Evolutionary conservation across 2,797 vertebrate species (phyloP).

Genomic region (Ispidina picta): DNA sequence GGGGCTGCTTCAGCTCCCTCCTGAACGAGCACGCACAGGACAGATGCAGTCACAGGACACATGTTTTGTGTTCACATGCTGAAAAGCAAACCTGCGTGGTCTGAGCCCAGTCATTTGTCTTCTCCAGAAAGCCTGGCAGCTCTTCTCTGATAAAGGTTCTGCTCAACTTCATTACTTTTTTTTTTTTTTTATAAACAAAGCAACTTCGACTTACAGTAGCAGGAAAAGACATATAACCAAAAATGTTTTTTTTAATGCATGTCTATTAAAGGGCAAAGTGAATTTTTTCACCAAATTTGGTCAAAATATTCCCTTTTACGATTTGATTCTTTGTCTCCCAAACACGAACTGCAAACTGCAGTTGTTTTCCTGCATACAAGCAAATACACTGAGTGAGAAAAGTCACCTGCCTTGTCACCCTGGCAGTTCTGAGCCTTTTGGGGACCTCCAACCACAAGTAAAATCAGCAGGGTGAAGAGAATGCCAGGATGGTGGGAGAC

Average conservation of each 20-base stretch:
- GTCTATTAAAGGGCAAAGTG: conserved; percentile 4
- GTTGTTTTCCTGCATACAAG: background rate
- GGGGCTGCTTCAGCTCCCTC: background rate
- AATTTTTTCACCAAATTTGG: conserved; percentile 44
- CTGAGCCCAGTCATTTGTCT: background rate
- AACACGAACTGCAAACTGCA: background rate
- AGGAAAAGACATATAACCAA: background rate
- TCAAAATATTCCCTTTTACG: background rate
- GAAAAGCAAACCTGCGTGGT: background rate
- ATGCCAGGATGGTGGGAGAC: background rate
- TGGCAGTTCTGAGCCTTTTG: background rate
- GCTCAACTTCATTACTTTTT: background rate
- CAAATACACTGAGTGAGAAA: background rate
- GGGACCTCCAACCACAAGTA: background rate
- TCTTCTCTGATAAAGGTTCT: background rate
- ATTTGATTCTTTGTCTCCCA: background rate
- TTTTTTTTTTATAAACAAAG: background rate
- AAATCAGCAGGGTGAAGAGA: background rate
- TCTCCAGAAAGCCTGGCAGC: background rate
- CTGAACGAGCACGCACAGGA: accelerated
- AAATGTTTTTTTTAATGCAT: background rate
- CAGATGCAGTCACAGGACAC: accelerated
- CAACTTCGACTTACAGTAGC: conserved; percentile 23
- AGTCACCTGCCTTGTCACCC: background rate
- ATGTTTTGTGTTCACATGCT: background rate